Evolutionary conservation across 64 coral and sea anemone species (phyloP).

Genomic region (Dendrophyllia cribrosa): DNA sequence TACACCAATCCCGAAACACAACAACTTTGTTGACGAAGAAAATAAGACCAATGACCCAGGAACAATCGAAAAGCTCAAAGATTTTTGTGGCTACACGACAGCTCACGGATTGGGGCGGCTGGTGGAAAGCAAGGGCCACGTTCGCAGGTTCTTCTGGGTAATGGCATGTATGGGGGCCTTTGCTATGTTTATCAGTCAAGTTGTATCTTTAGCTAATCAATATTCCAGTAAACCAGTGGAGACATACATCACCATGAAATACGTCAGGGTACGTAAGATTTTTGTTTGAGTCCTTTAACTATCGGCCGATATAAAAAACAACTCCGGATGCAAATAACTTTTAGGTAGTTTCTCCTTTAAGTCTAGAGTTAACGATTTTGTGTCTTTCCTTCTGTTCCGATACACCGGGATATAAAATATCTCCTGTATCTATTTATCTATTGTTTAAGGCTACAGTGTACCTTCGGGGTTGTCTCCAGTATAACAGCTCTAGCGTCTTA

Average conservation of each 20-base stretch:
- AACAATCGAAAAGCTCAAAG: constrained; percentile 15
- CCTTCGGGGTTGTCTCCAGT: no score
- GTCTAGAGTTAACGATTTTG: no score
- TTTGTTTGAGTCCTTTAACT: not conserved
- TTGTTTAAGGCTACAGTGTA: no score
- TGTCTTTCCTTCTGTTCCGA: no score
- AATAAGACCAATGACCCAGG: not conserved
- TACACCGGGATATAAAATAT: no score
- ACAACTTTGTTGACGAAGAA: not conserved
- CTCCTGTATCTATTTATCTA: no score
- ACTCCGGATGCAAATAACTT: no score
- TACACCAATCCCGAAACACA: not conserved
- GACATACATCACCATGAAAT: constrained; percentile 32
- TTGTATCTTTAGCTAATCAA: not conserved
- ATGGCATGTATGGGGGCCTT: constrained; percentile 37
- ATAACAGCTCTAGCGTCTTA: no score
- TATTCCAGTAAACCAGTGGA: constrained; percentile 9
- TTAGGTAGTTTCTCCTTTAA: no score
- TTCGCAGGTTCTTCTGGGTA: constrained; percentile 18
- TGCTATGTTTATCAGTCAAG: not conserved
- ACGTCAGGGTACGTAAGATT: constrained; percentile 8
- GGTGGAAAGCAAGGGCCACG: not conserved
- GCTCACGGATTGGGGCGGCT: constrained; percentile 41
- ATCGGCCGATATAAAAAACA: no score
- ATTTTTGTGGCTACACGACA: constrained; percentile 46